These are phyloP conservation scores for Pangasius larnaudii DNA, from an alignment of 2,797 vertebrate species.

Conservation along the genomic window DNA sequence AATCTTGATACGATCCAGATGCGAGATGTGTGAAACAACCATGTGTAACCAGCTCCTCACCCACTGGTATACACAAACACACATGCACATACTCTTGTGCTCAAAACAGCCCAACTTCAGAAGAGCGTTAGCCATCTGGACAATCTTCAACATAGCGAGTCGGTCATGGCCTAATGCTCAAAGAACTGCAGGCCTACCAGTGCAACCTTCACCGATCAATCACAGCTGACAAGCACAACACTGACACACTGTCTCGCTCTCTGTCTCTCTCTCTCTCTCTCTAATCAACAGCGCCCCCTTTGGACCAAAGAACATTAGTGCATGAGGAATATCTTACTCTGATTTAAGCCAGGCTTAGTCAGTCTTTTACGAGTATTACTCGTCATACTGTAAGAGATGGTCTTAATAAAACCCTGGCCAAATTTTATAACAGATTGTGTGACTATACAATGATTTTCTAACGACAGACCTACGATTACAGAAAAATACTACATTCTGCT, in stretches of 20 bases:
- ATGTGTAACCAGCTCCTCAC: not conserved
- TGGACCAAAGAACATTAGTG: conserved; percentile 19
- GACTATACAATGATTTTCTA: not conserved
- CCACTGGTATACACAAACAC: not conserved
- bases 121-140: conserved; percentile 15
- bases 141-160: conserved; percentile 14
- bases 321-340: not conserved
- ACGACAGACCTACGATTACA: not conserved
- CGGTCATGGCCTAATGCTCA: conserved; percentile 46
- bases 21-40: not conserved
- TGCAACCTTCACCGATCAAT: conserved; percentile 40
- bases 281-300: conserved; percentile 54
- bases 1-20: not conserved
- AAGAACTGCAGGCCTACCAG: conserved; percentile 18
- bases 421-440: not conserved
- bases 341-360: not conserved
- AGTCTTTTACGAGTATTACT: not conserved
- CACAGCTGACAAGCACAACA: conserved; percentile 26
- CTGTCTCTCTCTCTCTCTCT: not conserved
- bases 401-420: not conserved
- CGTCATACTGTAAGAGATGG: not conserved
- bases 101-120: not conserved
- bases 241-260: not conserved
- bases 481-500: not conserved
- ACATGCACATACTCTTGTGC: not conserved